Evolutionary conservation across 2,888 invertebrate species (phyloP), one percentile per base, ranked within the genome.

Genomic region (Dendrolimus pini): DNA sequence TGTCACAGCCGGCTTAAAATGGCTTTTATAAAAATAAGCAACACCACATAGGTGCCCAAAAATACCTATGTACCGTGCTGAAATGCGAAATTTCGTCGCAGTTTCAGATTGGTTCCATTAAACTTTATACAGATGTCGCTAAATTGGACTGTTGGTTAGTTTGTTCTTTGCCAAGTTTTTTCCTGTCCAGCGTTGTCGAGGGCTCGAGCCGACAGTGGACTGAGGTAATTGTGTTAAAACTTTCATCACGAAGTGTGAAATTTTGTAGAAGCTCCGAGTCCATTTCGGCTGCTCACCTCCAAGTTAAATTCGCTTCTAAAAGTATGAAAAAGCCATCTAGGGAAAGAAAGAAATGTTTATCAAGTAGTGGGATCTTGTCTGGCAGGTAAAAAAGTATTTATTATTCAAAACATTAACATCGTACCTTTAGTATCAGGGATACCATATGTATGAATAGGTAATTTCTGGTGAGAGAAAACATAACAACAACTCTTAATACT

Each of bases 81-180:
- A 80, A 84, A 83, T 82, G 78, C 77, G 74, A 78, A 78, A 77
- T 80, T 77, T 75, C 74, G 77, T 76, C 77, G 81, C 82, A 70
- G 73, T 84, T 83, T 82, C 83, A 81, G 86, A 86, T 87, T 86
- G 81, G 83, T 83, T 82, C 88, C 86, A 88, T 88, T 87, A 84
- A 88, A 87, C 85, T 89, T 87, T 84, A 84, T 83, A 84, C 85
- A 82, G 82, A 83, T 83, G 85, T 80, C 77, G 83, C 82, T 83
- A 86, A 86, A 87, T 85, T 87, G 87, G 83, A 83, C 80, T 82
- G 84, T 81, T 82, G 85, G 87, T 83, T 87, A 87, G 85, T 88
- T 89, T 86, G 85, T 85, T 85, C 86, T 83, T 87, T 80, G 83
- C 83, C 84, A 87, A 87, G 85, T 89, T 88, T 86, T 87, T 87